Conservation (phyloP, 2,888 invertebrate genomes). For the Vesta saturnalis region DNA sequence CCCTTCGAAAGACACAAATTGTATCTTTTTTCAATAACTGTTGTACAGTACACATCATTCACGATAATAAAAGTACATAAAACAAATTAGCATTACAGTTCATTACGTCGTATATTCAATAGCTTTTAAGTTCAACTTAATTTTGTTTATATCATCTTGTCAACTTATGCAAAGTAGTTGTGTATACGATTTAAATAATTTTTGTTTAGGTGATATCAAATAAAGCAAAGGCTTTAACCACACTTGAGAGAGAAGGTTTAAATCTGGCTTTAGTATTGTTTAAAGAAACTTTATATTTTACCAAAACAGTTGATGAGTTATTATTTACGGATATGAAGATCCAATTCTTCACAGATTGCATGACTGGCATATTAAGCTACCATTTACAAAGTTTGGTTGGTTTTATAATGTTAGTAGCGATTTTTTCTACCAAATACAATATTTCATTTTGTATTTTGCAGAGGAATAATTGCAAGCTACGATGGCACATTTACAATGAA, state of each 20-base stretch:
- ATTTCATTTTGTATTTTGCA: constrained; percentile 54
- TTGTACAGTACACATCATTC: too few relatives aligned
- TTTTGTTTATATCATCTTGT: too few relatives aligned
- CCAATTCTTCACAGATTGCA: constrained; percentile 69
- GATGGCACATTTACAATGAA: constrained; percentile 84
- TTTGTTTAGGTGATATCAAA: neutral
- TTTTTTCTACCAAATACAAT: too few relatives aligned
- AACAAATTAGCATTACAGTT: too few relatives aligned
- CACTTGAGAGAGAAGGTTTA: constrained; percentile 62
- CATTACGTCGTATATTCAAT: too few relatives aligned
- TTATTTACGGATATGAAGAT: constrained; percentile 87
- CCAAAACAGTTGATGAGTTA: constrained; percentile 73
- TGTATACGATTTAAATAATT: too few relatives aligned
- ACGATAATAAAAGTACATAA: too few relatives aligned
- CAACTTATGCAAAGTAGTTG: too few relatives aligned
- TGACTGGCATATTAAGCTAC: constrained; percentile 66
- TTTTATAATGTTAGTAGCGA: constrained; percentile 80
- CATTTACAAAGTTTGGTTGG: constrained; percentile 85
- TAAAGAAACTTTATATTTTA: constrained; percentile 67
- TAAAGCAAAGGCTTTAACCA: neutral
- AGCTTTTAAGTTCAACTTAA: too few relatives aligned
- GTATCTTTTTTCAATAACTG: too few relatives aligned
- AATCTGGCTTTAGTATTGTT: constrained; percentile 67
- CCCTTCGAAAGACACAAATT: too few relatives aligned
- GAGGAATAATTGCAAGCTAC: constrained; percentile 77